A percentile compares a stretch with the other conserved stretches of the same genome.
phyloP scores from a whole-genome alignment of 2,888 invertebrate genomes.

The Halictus ligatus region DNA sequence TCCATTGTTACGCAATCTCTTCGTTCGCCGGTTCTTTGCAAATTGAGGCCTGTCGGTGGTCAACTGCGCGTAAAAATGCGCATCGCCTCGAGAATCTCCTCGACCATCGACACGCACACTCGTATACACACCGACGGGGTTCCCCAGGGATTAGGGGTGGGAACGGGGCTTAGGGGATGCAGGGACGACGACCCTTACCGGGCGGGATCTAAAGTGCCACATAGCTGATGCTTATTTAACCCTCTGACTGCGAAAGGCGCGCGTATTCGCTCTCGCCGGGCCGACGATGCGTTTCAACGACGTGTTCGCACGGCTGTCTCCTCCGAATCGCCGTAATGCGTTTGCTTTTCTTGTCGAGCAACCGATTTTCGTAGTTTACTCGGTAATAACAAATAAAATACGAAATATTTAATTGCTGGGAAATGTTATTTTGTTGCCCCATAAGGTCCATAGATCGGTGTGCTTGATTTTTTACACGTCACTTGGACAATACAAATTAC shows the following conservation, averaged over 20 bases:
- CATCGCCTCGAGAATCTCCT: neutral
- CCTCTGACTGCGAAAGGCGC: neutral
- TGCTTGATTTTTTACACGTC: too few species aligned
- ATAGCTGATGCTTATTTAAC: neutral
- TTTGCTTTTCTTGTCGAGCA: neutral
- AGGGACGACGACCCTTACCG: neutral
- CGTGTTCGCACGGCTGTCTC: neutral
- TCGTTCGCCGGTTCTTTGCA: neutral
- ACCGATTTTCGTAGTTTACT: too few species aligned
- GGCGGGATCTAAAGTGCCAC: neutral
- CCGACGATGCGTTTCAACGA: neutral
- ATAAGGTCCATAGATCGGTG: too few species aligned
- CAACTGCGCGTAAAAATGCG: slow-evolving; percentile 8
- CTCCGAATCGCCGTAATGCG: neutral
- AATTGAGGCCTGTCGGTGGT: slow-evolving; percentile 24
- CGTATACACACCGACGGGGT: neutral
- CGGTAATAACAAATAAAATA: too few species aligned
- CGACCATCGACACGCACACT: neutral
- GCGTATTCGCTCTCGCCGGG: neutral
- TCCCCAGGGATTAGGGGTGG: neutral
- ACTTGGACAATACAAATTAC: too few species aligned
- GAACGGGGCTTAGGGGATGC: neutral
- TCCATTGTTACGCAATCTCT: slow-evolving; percentile 32
- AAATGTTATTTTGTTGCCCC: too few species aligned
- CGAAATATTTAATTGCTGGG: too few species aligned